Base-by-base conservation (phyloP, 2,113 vertebrate genomes). In the Nothoprocta perdicaria region DNA sequence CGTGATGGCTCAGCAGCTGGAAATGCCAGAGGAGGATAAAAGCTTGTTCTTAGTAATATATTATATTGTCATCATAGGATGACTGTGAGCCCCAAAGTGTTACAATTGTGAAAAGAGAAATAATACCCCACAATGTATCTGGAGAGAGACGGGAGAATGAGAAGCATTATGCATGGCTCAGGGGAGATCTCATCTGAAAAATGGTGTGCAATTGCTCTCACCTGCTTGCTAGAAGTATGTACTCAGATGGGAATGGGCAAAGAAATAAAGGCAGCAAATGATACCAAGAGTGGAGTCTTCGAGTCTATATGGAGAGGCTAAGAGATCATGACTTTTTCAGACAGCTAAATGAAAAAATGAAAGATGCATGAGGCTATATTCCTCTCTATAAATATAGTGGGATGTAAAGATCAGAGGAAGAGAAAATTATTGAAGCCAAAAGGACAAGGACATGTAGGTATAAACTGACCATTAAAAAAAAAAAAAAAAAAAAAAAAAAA, bases 401-500 rank as follows among this genome's bases (percentile, higher is more conserved):
- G 15, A 27, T 57, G 11, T 84, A 57, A 86, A 90, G 83, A 75
- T 72, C 14, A n/a, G 38, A 84, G 69, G 77, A 68, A 38, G 6
- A 75, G 22, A 45, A 41, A 69, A n/a, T 63, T 66, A 14, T 60
- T 92, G 41, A 57, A 72, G 31, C 33, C 60, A 55, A 87, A 87
- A 92, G 43, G 31, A 63, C 19, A 58, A 22, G 14, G 62, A 50
- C 29, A 87, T 82, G 21, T 55, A 50, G 8, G 15, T 55, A 66
- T 79, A 66, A 82, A 57, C 17, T 66, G 60, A 53, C 50, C 33
- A 55, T 89, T 71, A 80, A 81, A 27, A 27, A 86, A 77, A 78
- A 84, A 78, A 27, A 27, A 86, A 80, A 48, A 74, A 81, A 81
- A 27, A 24, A 84, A 80, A 71, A 12, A 35, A 46, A 80, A 85